Conservation (phyloP, 2,888 invertebrate genomes). For the Tenthredo notha region DNA sequence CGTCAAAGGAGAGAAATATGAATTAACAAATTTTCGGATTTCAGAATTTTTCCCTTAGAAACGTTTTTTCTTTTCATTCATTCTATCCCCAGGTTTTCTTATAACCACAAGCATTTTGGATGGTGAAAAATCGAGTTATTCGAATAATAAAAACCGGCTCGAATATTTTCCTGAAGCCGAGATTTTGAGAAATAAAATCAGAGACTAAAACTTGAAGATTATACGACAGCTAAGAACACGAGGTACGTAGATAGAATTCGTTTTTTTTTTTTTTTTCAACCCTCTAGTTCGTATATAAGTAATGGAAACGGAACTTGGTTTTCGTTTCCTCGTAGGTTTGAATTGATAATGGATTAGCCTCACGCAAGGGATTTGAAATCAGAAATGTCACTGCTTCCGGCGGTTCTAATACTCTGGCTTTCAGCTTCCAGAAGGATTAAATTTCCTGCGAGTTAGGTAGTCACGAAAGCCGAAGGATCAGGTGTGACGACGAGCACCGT, state of each 20-base stretch:
- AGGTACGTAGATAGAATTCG: neutral
- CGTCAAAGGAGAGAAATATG: neutral
- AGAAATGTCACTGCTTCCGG: constrained; percentile 35
- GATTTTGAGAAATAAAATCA: neutral
- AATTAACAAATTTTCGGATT: neutral
- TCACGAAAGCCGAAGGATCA: neutral
- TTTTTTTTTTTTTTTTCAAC: neutral
- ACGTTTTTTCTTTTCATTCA: neutral
- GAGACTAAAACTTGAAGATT: neutral
- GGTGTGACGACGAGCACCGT: no score
- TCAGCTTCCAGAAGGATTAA: constrained; percentile 12
- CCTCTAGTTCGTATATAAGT: neutral
- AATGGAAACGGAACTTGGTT: neutral
- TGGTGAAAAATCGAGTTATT: neutral
- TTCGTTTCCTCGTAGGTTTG: neutral
- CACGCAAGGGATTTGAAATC: neutral
- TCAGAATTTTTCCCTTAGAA: neutral
- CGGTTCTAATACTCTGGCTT: neutral
- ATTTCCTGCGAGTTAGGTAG: neutral
- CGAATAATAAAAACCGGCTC: neutral
- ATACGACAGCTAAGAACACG: neutral
- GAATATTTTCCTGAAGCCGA: neutral
- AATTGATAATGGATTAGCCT: constrained; percentile 33
- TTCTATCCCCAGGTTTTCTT: neutral
- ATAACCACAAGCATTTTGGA: no score